Percentiles rank a stretch among this genome's conserved stretches.
phyloP scores from a whole-genome alignment of 2,888 invertebrate genomes.

The Drosophila planitibia region DNA sequence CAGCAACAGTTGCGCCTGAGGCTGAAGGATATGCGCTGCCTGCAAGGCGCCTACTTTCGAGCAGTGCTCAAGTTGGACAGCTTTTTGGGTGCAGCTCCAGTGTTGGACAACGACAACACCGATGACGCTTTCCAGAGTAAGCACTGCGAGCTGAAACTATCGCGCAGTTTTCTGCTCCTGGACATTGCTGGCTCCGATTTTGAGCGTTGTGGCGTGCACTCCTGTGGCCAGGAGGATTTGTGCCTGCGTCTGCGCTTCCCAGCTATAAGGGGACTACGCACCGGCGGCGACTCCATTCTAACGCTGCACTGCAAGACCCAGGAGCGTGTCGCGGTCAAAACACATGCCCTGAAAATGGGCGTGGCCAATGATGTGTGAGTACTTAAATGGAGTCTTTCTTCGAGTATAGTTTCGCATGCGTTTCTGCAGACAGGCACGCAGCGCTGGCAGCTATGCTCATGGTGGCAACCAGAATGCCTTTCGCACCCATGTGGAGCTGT shows the following conservation, averaged over 20 bases:
- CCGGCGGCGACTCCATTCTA: slow-evolving; percentile 86
- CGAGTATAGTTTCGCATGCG: not conserved
- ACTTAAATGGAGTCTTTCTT: not conserved
- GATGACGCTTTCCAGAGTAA: slow-evolving; percentile 59
- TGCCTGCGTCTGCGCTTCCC: slow-evolving; percentile 87
- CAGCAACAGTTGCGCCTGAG: slow-evolving; percentile 74
- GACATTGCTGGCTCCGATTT: slow-evolving; percentile 86
- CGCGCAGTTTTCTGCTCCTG: slow-evolving; percentile 83
- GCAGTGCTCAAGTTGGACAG: slow-evolving; percentile 84
- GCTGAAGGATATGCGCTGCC: slow-evolving; percentile 84
- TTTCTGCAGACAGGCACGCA: slow-evolving; percentile 81
- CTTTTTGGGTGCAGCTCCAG: slow-evolving; percentile 82
- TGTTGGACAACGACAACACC: slow-evolving; percentile 84
- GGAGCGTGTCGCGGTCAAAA: slow-evolving; percentile 86
- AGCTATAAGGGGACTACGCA: slow-evolving; percentile 86
- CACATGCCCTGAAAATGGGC: slow-evolving; percentile 85
- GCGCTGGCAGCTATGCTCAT: slow-evolving; percentile 85
- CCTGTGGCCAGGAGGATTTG: slow-evolving; percentile 86
- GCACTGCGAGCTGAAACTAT: slow-evolving; percentile 80
- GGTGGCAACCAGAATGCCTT: slow-evolving; percentile 87
- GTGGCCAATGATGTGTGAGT: slow-evolving; percentile 85
- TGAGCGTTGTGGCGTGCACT: slow-evolving; percentile 86
- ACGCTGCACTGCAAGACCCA: slow-evolving; percentile 87
- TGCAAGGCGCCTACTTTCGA: slow-evolving; percentile 83
- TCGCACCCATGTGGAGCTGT: slow-evolving; percentile 86